A percentile compares a stretch with the other conserved stretches of the same genome.
These are phyloP conservation scores for Sialis lutaria DNA, from an alignment of 2,888 invertebrate species.

Conservation along the genomic window DNA sequence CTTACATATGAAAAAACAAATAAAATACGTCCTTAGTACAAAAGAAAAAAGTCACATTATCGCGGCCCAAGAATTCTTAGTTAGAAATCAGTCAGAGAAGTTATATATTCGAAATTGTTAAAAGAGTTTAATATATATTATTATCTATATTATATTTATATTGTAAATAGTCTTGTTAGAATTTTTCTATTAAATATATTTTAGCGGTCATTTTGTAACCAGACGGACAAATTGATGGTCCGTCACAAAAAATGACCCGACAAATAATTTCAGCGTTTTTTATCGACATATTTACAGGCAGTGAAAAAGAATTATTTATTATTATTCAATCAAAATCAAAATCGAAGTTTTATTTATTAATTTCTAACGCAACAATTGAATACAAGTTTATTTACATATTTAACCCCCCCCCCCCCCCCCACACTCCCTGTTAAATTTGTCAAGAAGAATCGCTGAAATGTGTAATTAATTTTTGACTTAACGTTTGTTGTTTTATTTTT, in stretches of 20 bases:
- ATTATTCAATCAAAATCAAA: too few relatives aligned
- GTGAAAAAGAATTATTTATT: background rate
- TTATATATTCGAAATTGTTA: slow-evolving; percentile 3
- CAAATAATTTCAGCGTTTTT: background rate
- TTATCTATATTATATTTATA: slow-evolving; percentile 3
- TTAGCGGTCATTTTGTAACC: background rate
- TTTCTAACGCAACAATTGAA: too few relatives aligned
- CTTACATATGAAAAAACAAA: too few relatives aligned
- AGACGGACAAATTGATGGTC: too few relatives aligned
- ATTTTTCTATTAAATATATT: background rate
- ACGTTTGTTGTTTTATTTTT: background rate
- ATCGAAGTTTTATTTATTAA: background rate
- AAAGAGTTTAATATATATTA: background rate
- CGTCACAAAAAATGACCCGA: background rate
- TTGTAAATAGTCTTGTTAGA: slow-evolving; percentile 3
- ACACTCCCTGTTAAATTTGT: too few relatives aligned
- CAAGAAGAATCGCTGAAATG: too few relatives aligned
- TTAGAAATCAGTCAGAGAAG: slow-evolving; percentile 3
- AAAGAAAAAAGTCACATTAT: background rate
- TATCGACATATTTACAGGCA: background rate
- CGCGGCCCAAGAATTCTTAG: slow-evolving; percentile 4
- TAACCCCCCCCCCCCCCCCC: too few relatives aligned
- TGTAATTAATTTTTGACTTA: too few relatives aligned
- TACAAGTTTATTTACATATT: too few relatives aligned
- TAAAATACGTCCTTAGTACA: slow-evolving; percentile 6